phyloP scores from a whole-genome alignment of 2,113 vertebrate genomes.

The Apus apus region DNA sequence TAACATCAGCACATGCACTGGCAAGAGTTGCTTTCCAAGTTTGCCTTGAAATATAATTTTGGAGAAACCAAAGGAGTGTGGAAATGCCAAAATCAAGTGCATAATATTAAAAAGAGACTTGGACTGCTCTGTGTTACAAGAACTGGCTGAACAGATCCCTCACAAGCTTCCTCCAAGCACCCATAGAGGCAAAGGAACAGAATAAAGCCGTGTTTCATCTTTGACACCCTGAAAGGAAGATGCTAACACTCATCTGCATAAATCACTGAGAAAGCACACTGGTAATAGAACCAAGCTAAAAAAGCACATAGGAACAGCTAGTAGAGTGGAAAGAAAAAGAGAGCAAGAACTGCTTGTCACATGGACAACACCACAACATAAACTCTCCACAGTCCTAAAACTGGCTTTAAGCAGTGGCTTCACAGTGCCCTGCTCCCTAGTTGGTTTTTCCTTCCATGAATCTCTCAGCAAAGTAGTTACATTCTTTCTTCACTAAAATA shows the following conservation, averaged over 20 bases:
- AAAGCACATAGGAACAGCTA: background rate
- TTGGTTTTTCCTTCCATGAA: background rate
- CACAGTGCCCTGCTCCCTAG: background rate
- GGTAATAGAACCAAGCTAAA: background rate
- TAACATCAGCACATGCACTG: background rate
- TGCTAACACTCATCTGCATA: background rate
- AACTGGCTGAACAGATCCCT: background rate
- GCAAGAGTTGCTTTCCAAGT: background rate
- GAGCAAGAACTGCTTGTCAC: background rate
- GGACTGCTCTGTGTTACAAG: background rate
- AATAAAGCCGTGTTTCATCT: background rate
- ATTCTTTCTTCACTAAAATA: background rate
- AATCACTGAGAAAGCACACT: background rate
- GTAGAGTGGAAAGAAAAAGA: background rate
- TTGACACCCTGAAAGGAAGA: background rate
- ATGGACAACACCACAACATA: background rate
- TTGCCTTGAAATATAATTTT: background rate
- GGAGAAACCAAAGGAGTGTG: background rate
- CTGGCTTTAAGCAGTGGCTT: background rate
- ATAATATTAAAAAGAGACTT: background rate
- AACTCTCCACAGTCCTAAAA: background rate
- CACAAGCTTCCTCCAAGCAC: background rate
- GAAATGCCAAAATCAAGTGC: background rate
- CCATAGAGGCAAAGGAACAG: background rate
- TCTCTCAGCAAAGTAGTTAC: background rate